Evolutionary conservation across 2,113 vertebrate genomes (phyloP).

Genomic region (Procavia capensis): DNA sequence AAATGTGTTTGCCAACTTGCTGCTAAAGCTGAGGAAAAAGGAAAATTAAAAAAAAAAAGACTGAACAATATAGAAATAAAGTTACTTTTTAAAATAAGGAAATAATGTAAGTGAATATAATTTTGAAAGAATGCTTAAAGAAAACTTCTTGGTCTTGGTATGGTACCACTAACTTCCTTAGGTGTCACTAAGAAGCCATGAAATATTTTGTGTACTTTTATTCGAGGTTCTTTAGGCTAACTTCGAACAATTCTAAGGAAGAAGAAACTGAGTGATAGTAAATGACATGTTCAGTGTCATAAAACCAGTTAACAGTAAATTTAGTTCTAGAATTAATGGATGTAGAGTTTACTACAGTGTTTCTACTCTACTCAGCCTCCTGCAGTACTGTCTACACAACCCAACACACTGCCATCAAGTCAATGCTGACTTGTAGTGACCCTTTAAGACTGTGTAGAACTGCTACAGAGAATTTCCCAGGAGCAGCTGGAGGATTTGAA

Average conservation of each 20-base stretch:
- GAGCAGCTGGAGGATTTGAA: too few species aligned
- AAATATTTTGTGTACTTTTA: neutral
- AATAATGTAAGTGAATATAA: neutral
- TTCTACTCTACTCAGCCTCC: neutral
- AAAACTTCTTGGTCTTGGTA: neutral
- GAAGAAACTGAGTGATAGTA: neutral
- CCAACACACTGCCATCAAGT: too few species aligned
- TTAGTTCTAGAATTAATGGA: neutral
- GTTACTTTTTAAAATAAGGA: neutral
- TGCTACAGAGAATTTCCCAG: too few species aligned
- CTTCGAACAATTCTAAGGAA: neutral
- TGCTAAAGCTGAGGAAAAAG: neutral
- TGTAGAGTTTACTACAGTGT: neutral
- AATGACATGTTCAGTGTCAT: neutral
- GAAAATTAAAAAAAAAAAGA: neutral
- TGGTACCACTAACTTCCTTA: neutral
- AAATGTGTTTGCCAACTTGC: neutral
- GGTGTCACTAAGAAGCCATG: neutral
- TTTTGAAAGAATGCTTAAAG: neutral
- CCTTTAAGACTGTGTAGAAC: too few species aligned
- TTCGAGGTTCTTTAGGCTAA: neutral
- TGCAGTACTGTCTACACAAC: fast-evolving
- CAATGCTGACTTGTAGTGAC: too few species aligned
- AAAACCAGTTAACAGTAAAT: neutral
- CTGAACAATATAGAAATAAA: neutral